Evolutionary conservation across 2,797 vertebrate species (phyloP).

Genomic region (Danio jaintianensis): DNA sequence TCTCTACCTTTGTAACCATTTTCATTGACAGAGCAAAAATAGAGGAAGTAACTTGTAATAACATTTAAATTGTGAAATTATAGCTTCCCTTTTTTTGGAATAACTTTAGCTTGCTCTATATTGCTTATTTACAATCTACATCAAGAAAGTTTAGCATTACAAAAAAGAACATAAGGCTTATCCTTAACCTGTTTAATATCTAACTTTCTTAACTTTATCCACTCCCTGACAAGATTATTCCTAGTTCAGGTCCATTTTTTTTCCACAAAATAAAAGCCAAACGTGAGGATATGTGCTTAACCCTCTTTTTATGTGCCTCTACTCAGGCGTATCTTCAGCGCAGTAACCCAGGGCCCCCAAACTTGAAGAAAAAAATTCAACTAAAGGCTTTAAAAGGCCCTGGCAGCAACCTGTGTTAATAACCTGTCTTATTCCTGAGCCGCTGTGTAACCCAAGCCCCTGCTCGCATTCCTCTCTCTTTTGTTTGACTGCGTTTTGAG

Average conservation of each 20-base stretch:
- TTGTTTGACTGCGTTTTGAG: slow-evolving; percentile 74
- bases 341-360: slow-evolving; percentile 48
- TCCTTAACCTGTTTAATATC: neutral
- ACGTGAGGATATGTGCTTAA: slow-evolving; percentile 19
- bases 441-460: slow-evolving; percentile 74
- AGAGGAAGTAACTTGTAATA: neutral
- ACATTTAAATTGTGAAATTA: neutral
- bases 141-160: neutral
- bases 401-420: slow-evolving; percentile 72
- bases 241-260: neutral
- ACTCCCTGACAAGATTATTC: slow-evolving; percentile 2
- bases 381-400: slow-evolving; percentile 63
- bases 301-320: slow-evolving; percentile 11
- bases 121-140: neutral
- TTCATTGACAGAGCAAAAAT: neutral
- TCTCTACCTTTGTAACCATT: neutral
- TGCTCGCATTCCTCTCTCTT: slow-evolving; percentile 75
- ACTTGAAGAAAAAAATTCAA: slow-evolving; percentile 63
- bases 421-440: slow-evolving; percentile 73
- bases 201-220: neutral
- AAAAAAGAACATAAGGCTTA: neutral
- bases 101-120: neutral
- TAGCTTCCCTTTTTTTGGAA: neutral
- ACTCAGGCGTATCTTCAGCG: slow-evolving; percentile 1
- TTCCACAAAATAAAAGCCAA: neutral